These are phyloP conservation scores for Podarcis siculus DNA, from an alignment of 2,797 vertebrate species.

Conservation along the genomic window DNA sequence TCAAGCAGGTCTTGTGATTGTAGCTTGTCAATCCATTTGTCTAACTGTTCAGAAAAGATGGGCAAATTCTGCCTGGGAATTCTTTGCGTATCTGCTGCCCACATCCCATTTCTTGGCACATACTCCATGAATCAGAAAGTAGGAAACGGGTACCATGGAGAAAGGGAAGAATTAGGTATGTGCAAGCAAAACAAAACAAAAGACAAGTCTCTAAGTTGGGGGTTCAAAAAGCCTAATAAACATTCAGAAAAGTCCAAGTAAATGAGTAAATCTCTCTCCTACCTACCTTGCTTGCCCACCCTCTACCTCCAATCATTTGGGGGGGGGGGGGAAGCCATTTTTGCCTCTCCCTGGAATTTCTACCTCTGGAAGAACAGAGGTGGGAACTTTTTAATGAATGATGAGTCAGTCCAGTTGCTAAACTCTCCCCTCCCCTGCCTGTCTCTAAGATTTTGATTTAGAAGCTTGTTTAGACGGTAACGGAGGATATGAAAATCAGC, in stretches of 20 bases:
- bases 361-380: not conserved
- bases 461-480: constrained; percentile 52
- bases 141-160: not conserved
- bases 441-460: constrained; percentile 29
- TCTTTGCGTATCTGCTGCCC: not conserved
- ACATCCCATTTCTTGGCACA: not conserved
- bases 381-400: not conserved
- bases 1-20: not conserved
- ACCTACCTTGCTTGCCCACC: too few species aligned
- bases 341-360: not conserved
- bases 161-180: not conserved
- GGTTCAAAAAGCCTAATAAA: not conserved
- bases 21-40: not conserved
- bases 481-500: constrained; percentile 62
- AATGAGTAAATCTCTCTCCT: not conserved
- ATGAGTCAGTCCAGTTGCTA: not conserved
- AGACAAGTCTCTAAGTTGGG: not conserved
- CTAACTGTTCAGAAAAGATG: not conserved
- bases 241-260: not conserved
- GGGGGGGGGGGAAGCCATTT: not conserved
- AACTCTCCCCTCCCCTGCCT: not conserved
- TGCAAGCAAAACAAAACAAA: not conserved
- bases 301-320: not conserved
- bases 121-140: not conserved
- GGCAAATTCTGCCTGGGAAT: not conserved